phyloP scores from a whole-genome alignment of 2,797 vertebrate genomes.

The Bucorvus abyssinicus region DNA sequence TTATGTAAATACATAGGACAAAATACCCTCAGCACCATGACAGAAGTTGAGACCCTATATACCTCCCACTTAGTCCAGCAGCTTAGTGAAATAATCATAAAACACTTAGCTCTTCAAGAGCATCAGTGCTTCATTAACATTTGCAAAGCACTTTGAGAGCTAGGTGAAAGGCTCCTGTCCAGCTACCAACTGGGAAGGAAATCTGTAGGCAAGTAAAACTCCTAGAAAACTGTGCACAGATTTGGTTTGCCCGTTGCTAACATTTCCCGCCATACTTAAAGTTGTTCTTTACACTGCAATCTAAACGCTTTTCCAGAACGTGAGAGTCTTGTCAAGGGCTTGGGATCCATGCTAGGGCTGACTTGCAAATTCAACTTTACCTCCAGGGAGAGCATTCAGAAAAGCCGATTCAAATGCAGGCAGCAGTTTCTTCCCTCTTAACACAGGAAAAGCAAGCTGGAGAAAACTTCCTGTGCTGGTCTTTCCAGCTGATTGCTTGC shows the following conservation, averaged over 20 bases:
- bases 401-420: constrained; percentile 9
- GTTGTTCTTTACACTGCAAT: not conserved
- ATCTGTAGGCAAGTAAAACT: not conserved
- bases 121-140: not conserved
- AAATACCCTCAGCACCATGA: not conserved
- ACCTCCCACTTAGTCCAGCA: not conserved
- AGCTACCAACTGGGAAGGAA: not conserved
- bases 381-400: not conserved
- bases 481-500: not conserved
- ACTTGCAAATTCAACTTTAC: not conserved
- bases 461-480: not conserved
- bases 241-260: not conserved
- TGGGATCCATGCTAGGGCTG: not conserved
- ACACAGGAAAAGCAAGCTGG: not conserved
- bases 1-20: not conserved
- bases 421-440: not conserved
- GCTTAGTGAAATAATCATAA: not conserved
- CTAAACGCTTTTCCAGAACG: not conserved
- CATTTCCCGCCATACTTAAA: not conserved
- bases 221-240: not conserved
- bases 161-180: not conserved
- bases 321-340: not conserved
- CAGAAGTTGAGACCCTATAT: not conserved
- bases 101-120: not conserved
- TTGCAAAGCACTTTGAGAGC: not conserved